A percentile compares a stretch with the other conserved stretches of the same genome.
These are phyloP conservation scores for Drosophila tanythrix DNA, from an alignment of 2,888 invertebrate genomes.

Conservation along the genomic window DNA sequence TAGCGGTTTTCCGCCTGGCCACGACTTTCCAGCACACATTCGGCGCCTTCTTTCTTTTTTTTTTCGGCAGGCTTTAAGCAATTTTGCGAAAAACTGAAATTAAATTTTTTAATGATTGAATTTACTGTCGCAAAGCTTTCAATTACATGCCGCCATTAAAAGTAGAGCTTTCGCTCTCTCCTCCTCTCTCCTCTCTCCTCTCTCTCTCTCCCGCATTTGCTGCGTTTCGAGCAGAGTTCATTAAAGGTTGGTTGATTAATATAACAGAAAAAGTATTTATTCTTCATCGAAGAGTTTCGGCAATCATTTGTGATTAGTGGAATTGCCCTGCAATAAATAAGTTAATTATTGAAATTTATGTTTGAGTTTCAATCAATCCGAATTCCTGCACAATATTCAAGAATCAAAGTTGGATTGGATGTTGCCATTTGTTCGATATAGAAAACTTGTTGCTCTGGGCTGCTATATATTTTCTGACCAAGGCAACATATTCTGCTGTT, in stretches of 20 bases:
- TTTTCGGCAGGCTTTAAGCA: neutral
- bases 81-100: neutral
- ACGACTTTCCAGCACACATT: slow-evolving; percentile 22
- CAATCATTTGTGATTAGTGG: neutral
- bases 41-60: neutral
- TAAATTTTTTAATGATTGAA: neutral
- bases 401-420: too few relatives aligned
- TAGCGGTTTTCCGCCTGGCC: slow-evolving; percentile 54
- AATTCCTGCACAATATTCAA: too few relatives aligned
- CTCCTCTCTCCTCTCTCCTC: too few relatives aligned
- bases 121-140: neutral
- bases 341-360: neutral
- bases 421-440: too few relatives aligned
- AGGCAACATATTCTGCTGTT: neutral
- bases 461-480: neutral
- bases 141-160: neutral
- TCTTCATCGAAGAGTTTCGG: accelerated
- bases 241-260: neutral
- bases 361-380: too few relatives aligned
- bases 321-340: neutral
- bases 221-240: neutral
- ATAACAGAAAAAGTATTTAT: neutral
- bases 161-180: too few relatives aligned
- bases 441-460: neutral
- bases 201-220: neutral